phyloP scores from a whole-genome alignment of 2,888 invertebrate genomes.

The Campoletis raptor region DNA sequence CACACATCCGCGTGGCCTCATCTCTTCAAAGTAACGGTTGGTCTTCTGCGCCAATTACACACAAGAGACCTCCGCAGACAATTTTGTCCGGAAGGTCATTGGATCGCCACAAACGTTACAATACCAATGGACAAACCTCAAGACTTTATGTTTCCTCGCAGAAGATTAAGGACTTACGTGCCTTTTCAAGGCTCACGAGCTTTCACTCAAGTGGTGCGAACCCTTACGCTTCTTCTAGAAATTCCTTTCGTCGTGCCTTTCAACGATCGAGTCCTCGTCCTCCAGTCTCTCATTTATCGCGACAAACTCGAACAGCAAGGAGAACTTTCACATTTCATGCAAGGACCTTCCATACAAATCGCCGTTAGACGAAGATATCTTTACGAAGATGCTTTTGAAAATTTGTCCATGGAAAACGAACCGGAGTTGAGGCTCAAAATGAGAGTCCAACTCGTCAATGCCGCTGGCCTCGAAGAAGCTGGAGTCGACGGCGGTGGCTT shows the following conservation, averaged over 20 bases:
- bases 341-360: constrained; percentile 91
- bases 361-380: constrained; percentile 95
- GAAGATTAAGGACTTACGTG: constrained; percentile 83
- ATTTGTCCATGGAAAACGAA: constrained; percentile 95
- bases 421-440: constrained; percentile 94
- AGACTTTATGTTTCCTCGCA: constrained; percentile 86
- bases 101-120: constrained; percentile 86
- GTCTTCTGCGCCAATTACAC: constrained; percentile 93
- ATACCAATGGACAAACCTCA: constrained; percentile 86
- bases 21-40: constrained; percentile 92
- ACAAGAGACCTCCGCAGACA: constrained; percentile 93
- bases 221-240: constrained; percentile 94
- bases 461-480: constrained; percentile 96
- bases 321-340: constrained; percentile 90
- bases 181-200: constrained; percentile 87
- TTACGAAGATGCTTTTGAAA: constrained; percentile 99
- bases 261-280: constrained; percentile 94
- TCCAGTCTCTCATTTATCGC: constrained; percentile 89
- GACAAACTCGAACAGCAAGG: constrained; percentile 91
- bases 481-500: constrained; percentile 99
- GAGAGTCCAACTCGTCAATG: constrained; percentile 95
- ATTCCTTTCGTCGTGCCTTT: constrained; percentile 98
- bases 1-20: constrained; percentile 88
- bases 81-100: constrained; percentile 91
- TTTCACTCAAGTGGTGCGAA: constrained; percentile 90